Percentiles rank a stretch among this genome's conserved stretches.
These are phyloP conservation scores for Polypedilum vanderplanki DNA, from an alignment of 1,140 invertebrate genomes.

Conservation along the genomic window DNA sequence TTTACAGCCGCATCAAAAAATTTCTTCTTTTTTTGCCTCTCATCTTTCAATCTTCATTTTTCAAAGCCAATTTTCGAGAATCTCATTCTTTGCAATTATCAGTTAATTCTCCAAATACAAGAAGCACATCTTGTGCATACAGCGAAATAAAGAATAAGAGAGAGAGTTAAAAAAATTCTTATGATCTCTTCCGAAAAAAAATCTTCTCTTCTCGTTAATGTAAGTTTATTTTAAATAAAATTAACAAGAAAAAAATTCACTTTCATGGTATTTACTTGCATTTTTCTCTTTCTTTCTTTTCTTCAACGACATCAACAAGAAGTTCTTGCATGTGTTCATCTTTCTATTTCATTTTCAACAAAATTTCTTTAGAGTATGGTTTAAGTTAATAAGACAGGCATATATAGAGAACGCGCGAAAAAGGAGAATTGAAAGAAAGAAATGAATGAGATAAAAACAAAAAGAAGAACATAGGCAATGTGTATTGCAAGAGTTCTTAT, in stretches of 20 bases:
- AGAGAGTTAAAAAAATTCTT: slow-evolving; percentile 3
- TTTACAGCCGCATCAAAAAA: no score
- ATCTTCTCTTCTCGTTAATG: no score
- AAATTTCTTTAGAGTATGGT: neutral
- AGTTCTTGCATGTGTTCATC: neutral
- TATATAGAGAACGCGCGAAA: slow-evolving; percentile 1
- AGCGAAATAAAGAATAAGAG: no score
- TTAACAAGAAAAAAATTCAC: no score
- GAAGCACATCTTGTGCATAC: neutral
- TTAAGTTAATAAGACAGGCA: neutral
- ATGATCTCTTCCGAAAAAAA: neutral
- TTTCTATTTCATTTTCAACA: slow-evolving; percentile 11
- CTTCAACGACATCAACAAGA: no score
- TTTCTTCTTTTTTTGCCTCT: no score
- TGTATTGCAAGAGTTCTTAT: neutral
- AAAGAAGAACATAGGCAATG: neutral
- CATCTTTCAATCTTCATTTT: no score
- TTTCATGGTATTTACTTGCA: no score
- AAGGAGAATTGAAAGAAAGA: neutral
- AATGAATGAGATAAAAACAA: neutral
- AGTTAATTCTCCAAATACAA: neutral
- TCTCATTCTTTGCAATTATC: neutral
- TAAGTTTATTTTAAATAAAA: no score
- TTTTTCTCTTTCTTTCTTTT: no score
- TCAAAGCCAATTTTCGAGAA: no score